phyloP scores from a whole-genome alignment of 1,140 invertebrate genomes.

The Philopotamus ludificatus region DNA sequence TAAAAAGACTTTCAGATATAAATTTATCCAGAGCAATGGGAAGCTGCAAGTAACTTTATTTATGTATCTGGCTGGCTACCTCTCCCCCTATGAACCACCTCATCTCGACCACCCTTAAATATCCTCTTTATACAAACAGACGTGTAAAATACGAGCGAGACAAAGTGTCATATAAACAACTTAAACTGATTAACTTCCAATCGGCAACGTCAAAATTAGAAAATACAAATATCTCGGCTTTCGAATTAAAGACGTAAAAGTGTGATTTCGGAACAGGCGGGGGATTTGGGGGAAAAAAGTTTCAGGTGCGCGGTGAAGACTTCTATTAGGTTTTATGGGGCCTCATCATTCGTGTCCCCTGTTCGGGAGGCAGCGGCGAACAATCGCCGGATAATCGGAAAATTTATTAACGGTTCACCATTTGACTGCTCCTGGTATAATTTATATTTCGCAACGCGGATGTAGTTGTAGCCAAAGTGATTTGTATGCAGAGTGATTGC shows the following conservation, averaged over 20 bases:
- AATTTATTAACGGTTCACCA: too few relatives aligned
- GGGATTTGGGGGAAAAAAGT: too few relatives aligned
- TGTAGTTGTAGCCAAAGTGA: slow-evolving; percentile 5
- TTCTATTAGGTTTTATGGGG: too few relatives aligned
- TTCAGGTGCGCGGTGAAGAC: too few relatives aligned
- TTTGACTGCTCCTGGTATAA: too few relatives aligned
- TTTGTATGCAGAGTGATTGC: slow-evolving; percentile 26
- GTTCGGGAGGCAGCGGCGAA: too few relatives aligned
- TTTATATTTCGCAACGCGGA: not conserved
- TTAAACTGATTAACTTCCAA: not conserved
- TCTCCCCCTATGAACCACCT: slow-evolving; percentile 25
- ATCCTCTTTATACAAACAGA: not conserved
- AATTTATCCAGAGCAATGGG: slow-evolving; percentile 38
- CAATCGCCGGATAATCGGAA: too few relatives aligned
- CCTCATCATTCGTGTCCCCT: not conserved
- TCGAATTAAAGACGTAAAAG: not conserved
- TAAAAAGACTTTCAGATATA: slow-evolving; percentile 36
- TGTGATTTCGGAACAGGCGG: not conserved
- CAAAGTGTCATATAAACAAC: not conserved
- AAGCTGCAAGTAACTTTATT: slow-evolving; percentile 42
- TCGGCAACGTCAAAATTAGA: too few relatives aligned
- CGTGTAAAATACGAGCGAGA: not conserved
- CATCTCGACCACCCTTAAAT: slow-evolving; percentile 8
- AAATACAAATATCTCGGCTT: not conserved
- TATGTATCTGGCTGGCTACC: slow-evolving; percentile 36